phyloP scores from a whole-genome alignment of 1,140 invertebrate species.

The Riptortus pedestris region DNA sequence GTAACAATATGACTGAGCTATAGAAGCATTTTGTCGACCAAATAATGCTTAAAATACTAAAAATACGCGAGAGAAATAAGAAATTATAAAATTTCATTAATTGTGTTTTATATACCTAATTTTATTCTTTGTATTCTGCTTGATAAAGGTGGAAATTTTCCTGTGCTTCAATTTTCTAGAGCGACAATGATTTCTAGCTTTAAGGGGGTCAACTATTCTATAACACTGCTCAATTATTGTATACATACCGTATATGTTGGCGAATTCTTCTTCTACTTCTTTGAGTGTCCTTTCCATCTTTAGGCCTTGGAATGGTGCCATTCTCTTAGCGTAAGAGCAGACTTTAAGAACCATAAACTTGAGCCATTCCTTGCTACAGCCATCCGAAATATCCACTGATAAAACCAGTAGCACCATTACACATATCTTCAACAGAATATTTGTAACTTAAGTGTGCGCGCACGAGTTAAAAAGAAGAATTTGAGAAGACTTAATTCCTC shows the following conservation, averaged over 20 bases:
- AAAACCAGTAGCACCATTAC: not conserved
- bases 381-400: not conserved
- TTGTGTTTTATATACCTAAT: too few species aligned
- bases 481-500: not conserved
- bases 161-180: too few species aligned
- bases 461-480: not conserved
- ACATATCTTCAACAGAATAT: not conserved
- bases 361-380: not conserved
- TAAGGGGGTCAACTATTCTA: too few species aligned
- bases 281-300: not conserved
- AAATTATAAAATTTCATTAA: too few species aligned
- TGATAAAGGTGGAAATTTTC: too few species aligned
- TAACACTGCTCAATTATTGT: too few species aligned
- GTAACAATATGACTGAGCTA: too few species aligned
- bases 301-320: not conserved
- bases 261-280: not conserved
- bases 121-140: too few species aligned
- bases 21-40: too few species aligned
- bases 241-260: not conserved
- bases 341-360: not conserved
- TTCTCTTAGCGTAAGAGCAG: not conserved
- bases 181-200: too few species aligned
- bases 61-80: too few species aligned
- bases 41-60: too few species aligned
- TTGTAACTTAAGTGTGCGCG: not conserved